These are phyloP conservation scores for Globodera ellingtonae DNA, from an alignment of 1,140 invertebrate species.

Conservation along the genomic window DNA sequence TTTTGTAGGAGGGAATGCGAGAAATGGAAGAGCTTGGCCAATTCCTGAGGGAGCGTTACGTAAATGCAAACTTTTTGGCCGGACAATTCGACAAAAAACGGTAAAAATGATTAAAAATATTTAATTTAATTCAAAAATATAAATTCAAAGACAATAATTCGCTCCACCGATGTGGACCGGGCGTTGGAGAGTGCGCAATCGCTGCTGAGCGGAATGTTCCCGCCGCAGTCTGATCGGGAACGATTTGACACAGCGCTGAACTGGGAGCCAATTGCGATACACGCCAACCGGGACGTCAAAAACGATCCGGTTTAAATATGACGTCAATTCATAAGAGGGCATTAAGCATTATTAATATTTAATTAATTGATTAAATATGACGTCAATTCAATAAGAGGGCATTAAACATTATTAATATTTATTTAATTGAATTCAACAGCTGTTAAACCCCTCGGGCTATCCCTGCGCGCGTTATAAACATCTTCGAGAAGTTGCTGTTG, in stretches of 20 bases:
- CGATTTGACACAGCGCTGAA: conserved; percentile 29
- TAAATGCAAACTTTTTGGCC: background rate
- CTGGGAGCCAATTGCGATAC: conserved; percentile 45
- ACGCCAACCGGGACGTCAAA: background rate
- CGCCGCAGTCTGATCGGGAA: conserved; percentile 13
- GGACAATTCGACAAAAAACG: conserved; percentile 12
- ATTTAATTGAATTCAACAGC: background rate
- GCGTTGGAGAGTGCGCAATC: conserved; percentile 39
- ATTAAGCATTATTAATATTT: too few species aligned
- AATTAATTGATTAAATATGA: background rate
- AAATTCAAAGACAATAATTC: conserved; percentile 34
- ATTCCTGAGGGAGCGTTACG: conserved; percentile 13
- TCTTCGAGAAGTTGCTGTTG: background rate
- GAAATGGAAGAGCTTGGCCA: conserved; percentile 23
- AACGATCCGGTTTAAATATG: conserved; percentile 19
- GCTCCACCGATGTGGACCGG: conserved; percentile 33
- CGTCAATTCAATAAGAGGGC: too few species aligned
- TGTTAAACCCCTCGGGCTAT: background rate
- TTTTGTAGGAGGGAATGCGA: background rate
- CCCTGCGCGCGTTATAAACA: background rate
- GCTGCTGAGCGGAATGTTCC: conserved; percentile 37
- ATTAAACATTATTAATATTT: too few species aligned
- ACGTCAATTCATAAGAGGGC: too few species aligned
- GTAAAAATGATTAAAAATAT: background rate
- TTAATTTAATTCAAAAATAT: background rate